Percentiles rank a stretch among this genome's conserved stretches.
phyloP scores from a whole-genome alignment of 2,888 invertebrate species.

The Therioaphis trifolii region DNA sequence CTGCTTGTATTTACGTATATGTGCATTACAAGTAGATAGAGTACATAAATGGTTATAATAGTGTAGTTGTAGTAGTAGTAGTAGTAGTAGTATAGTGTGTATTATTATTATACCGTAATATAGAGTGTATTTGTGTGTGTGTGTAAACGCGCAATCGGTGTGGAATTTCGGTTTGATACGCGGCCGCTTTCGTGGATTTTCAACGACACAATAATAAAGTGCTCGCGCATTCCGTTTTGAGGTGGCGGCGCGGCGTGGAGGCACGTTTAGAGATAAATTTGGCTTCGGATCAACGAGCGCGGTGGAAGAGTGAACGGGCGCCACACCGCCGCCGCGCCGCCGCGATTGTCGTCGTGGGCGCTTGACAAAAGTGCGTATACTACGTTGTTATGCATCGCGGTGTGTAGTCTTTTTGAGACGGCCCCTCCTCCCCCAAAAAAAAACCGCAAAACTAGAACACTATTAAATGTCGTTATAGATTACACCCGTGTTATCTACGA shows the following conservation, averaged over 20 bases:
- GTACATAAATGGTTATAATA: neutral
- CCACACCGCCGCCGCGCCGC: neutral
- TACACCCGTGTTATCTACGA: too few relatives aligned
- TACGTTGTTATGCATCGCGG: neutral
- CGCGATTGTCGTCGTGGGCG: neutral
- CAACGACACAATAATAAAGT: conserved; percentile 40
- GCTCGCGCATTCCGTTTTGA: conserved; percentile 29
- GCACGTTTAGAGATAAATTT: conserved; percentile 50
- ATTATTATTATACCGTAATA: neutral
- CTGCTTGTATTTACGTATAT: neutral
- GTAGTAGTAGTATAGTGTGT: neutral
- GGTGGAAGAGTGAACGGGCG: conserved; percentile 14
- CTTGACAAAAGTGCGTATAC: neutral
- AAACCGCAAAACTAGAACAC: neutral
- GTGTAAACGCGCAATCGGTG: neutral
- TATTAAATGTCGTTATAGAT: too few relatives aligned
- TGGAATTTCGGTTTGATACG: conserved; percentile 52
- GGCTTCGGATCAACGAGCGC: conserved; percentile 56
- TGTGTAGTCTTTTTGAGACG: too few relatives aligned
- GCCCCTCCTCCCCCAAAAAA: too few relatives aligned
- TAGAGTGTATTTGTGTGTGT: too few relatives aligned
- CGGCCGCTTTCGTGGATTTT: conserved; percentile 41
- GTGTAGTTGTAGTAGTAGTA: neutral
- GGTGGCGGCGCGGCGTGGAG: neutral
- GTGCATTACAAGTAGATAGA: neutral